Base-by-base conservation (phyloP, 2,888 invertebrate species). In the Glaucopsyche alexis region DNA sequence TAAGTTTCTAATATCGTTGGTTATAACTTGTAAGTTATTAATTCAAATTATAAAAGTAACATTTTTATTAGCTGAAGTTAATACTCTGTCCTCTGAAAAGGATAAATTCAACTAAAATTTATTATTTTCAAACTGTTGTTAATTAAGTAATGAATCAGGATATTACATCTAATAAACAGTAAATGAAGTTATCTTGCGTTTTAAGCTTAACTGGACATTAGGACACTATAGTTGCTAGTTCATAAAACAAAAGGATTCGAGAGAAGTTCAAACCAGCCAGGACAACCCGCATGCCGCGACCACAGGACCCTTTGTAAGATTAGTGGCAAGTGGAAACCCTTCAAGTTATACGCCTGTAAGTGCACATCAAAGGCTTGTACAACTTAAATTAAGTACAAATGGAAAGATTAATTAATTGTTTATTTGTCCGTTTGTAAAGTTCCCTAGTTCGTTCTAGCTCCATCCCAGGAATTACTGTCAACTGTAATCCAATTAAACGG, bases 271-370 rank as follows among this genome's bases (percentile, higher is more conserved):
- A 79, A 79, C 77, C 76, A 78, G 77, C 76, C 29, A 74, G 79
- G 80, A 77, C 77, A 79, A 79, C 83, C 83, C 83, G 83, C 81
- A 83, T 83, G 79, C 79, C 80, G 78, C 77, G 78, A 79, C 77
- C 81, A 76, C 79, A 81, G 71, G 42, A 76, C 79, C 81, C 82
- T 82, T 82, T 82, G 80, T 79, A 81, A 82, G 81, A 83, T 83
- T 82, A 82, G 75, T 74, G 72, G 74, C 74, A 74, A 60, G 50
- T 16, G n/a, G n/a, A n/a, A 55, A 77, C 76, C 78, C 77, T 77
- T 77, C 77, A 49, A 55, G 74, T 72, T 74, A 79, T 81, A 80
- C 79, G 55, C 42, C 55, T 72, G n/a, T 67, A 49, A 29, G 16
- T 69, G 47, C 49, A 69, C 69, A 69, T 69, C 69, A 69, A 69